These are phyloP conservation scores for Oryzias woworae DNA, from an alignment of 2,113 vertebrate species.

Conservation along the genomic window DNA sequence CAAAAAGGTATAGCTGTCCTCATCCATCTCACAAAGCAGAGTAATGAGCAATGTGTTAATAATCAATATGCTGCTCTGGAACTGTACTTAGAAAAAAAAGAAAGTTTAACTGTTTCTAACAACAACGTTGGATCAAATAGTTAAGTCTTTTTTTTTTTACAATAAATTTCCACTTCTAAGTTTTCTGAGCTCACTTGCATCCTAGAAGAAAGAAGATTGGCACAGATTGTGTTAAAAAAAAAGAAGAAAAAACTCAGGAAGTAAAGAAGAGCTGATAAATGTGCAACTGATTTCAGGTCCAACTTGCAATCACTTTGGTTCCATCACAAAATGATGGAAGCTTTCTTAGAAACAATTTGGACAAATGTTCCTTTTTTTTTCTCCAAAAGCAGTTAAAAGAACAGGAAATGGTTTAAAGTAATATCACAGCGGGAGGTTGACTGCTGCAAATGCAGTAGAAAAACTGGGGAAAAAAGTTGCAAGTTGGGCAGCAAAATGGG, in stretches of 20 bases:
- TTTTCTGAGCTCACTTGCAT: slow-evolving; percentile 30
- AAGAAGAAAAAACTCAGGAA: slow-evolving; percentile 30
- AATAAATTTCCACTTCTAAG: slow-evolving; percentile 24
- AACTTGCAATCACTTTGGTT: slow-evolving; percentile 42
- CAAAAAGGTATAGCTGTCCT: background rate
- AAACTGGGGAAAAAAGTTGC: background rate
- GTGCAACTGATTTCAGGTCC: slow-evolving; percentile 53
- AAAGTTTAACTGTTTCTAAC: background rate
- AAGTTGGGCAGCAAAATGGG: background rate
- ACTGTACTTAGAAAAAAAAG: slow-evolving; percentile 5
- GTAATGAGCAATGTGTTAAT: slow-evolving; percentile 9
- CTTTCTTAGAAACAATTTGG: slow-evolving; percentile 24
- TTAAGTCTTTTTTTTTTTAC: slow-evolving; percentile 22
- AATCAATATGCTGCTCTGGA: background rate
- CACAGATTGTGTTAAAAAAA: no score
- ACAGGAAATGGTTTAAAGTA: slow-evolving; percentile 9
- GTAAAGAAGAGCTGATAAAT: slow-evolving; percentile 22
- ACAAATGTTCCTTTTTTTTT: slow-evolving; percentile 14
- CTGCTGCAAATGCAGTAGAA: background rate
- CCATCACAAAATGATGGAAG: slow-evolving; percentile 49
- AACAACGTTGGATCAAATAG: slow-evolving; percentile 9
- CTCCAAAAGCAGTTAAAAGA: slow-evolving; percentile 2
- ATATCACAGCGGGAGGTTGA: background rate
- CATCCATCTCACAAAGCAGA: slow-evolving; percentile 7
- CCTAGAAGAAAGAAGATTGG: background rate